Base-by-base conservation (phyloP, 2,113 vertebrate genomes). In the Paralichthys olivaceus region DNA sequence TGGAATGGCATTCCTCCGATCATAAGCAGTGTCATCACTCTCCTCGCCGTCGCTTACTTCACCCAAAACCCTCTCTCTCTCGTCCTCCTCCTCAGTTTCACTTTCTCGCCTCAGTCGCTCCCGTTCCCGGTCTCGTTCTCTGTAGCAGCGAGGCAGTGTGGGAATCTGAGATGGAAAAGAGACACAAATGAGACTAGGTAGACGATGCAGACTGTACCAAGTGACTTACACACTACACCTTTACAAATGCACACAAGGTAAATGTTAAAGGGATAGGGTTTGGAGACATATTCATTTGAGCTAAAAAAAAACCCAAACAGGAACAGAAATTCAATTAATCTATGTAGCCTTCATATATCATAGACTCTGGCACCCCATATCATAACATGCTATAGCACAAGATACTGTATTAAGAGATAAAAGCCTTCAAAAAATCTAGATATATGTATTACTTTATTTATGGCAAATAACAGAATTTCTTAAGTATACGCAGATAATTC, bases 1-100 rank as follows among this genome's bases (percentile, higher is more conserved):
- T 0, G 74, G 91, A 71, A 94, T 73, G 64, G 61, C 37, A 11
- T 94, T 91, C 67, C 93, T 89, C 29, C 94, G 86, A 62, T 95
- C 93, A 1, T 94, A 95, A 0, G 94, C 93, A 0, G 94, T 95
- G 89, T 95, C 94, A 1, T 95, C 94, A 4, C 94, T 95, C 79
- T 95, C 94, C 73, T 94, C 94, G 0, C 93, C 93, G 1, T 94
- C 93, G n/a, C 94, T 95, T 0, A 67, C 76, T 32, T 90, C 92
- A 0, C 90, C 80, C 69, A 92, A 34, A 20, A 84, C 89, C 63
- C 87, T 81, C 43, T 45, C 43, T 17, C 43, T 45, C 59, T 94
- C 94, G 22, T 94, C 93, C 0, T 94, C 94, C 23, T 94, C 93
- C 69, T 95, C 93, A 0, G 92, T 93, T 61, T 95, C 93, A 0